Evolutionary conservation across 1,140 invertebrate genomes (phyloP), one percentile per base, ranked within the genome.

Genomic region (Anastrepha ludens): DNA sequence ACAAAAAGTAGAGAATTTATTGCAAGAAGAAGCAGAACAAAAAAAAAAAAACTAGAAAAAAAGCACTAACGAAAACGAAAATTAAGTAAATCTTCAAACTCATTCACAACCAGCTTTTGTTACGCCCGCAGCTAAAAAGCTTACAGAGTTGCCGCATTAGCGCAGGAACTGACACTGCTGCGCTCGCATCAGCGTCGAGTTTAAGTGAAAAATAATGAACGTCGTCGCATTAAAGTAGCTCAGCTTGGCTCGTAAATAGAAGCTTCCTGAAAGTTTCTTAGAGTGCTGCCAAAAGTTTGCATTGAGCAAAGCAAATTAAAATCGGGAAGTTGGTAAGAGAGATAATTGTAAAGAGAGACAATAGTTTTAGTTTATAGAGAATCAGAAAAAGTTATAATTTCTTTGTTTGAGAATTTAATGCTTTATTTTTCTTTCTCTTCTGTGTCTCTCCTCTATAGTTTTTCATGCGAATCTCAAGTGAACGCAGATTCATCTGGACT

Each of bases 21-120:
- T 81, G 6, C 17, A 55, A 41, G 0, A 17, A 47, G 47, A 15
- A 5, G 29, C n/a, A 39, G 17, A 58, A 29, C 20, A 9, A 17
- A 44, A 74, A 44, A 2, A 9, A 44, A 13, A 17, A 74, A 44
- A 50, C 3, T 29, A 9, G n/a, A 8, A 81, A 50, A 67, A 5
- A 39, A 20, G 20, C 8, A 29, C 44, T 9, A 55, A 9, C 29
- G 65, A 39, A 55, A 20, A 78, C 17, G 3, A n/a, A 55, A 81
- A 81, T 81, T 81, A 81, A 81, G 74, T 55, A 81, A 81, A 50
- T 81, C 74, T 55, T 81, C 74, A 81, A 58, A 81, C 47, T 81
- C 15, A 81, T 81, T 81, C 74, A 13, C 47, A 81, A n/a, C 47
- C 47, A 9, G 47, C n/a, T 55, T 50, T 74, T 55, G 29, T 47